Base-by-base conservation (phyloP, 2,797 vertebrate species). In the Notolepis coatsorum region DNA sequence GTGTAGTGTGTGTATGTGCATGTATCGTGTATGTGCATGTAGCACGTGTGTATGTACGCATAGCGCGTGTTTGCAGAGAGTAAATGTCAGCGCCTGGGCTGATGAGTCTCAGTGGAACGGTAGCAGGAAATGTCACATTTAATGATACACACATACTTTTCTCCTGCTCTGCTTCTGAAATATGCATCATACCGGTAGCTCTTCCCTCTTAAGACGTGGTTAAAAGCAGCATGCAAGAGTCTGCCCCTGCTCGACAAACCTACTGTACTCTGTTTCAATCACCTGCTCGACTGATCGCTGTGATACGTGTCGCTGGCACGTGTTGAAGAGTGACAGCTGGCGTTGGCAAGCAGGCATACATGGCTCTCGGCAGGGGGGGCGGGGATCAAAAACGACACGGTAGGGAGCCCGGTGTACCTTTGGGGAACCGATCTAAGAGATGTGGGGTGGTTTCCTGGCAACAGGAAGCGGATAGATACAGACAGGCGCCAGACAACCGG, bases 121-220 rank as follows among this genome's bases (percentile, higher is more conserved):
- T 23, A 15, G 17, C 46, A 60, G 63, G 62, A 70, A 62, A 61
- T 79, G 71, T 60, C 53, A 64, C 45, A 45, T 67, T 66, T 59
- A 55, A 39, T 58, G 49, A 20, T 55, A 69, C 25, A 35, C 63
- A 47, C 56, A 55, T 60, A 57, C 50, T 58, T 24, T 21, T 38
- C 41, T 20, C 31, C 13, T 18, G 20, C 13, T 52, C 38, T 75
- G 42, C 46, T 21, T 48, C 25, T 42, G 60, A 45, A 43, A 52
- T 35, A 74, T 71, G 48, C 65, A 75, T 70, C 43, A 77, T 72
- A n/a, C n/a, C n/a, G 64, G 18, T 74, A 31, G 12, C 7, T 47
- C 41, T 68, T 24, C 24, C 5, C 23, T 67, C 39, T 9, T 7
- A 35, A 46, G 50, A 54, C 30, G n/a, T 28, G 25, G 15, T 15